These are phyloP conservation scores for Fringilla coelebs DNA, from an alignment of 2,797 vertebrate species.

Conservation along the genomic window DNA sequence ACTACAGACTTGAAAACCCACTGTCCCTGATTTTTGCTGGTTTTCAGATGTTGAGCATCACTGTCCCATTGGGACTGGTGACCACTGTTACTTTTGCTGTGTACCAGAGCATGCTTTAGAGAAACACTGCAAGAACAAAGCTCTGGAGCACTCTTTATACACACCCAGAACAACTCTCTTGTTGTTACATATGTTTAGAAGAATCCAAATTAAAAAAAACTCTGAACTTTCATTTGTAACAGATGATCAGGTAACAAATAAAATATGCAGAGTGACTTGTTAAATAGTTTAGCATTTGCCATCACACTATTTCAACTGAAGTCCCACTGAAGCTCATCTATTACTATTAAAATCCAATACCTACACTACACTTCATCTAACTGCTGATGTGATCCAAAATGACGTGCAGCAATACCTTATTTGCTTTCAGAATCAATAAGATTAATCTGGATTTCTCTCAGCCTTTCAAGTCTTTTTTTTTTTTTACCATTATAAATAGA, in stretches of 20 bases:
- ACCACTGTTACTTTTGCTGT: neutral
- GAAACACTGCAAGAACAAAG: neutral
- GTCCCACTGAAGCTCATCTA: neutral
- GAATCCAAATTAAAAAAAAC: neutral
- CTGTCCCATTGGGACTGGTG: neutral
- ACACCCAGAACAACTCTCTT: neutral
- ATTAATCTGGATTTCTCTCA: neutral
- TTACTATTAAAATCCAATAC: neutral
- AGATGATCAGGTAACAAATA: neutral
- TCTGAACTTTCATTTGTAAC: neutral
- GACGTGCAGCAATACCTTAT: neutral
- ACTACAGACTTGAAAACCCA: neutral
- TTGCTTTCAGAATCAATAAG: constrained; percentile 20
- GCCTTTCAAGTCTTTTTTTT: constrained; percentile 15
- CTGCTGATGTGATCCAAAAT: neutral
- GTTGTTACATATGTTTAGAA: neutral
- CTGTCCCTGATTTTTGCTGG: neutral
- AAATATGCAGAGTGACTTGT: neutral
- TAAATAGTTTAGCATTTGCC: neutral
- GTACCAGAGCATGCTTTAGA: neutral
- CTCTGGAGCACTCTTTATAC: neutral
- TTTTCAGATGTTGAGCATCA: neutral
- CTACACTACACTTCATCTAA: neutral
- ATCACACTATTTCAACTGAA: neutral
- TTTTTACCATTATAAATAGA: neutral